Evolutionary conservation across 2,888 invertebrate genomes (phyloP), one percentile per base, ranked within the genome.

Genomic region (Malacosoma neustria): DNA sequence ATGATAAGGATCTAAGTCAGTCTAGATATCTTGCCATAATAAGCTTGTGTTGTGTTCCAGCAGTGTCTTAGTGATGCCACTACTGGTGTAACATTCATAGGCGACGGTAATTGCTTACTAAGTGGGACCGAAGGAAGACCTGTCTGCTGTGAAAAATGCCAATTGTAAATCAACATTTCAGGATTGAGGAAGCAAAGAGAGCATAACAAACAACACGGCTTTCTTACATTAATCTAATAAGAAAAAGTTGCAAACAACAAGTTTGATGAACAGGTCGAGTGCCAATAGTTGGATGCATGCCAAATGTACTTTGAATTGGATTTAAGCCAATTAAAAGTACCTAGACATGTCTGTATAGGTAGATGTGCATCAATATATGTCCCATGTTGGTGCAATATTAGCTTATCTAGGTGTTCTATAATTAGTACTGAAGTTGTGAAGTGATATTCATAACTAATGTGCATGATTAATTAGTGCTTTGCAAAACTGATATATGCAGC

Each of bases 241-340:
- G 61, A 75, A 81, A 80, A 81, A 76, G 69, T 64, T 67, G 73
- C 61, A 82, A 81, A 82, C 72, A 59, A 81, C 69, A 73, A 70
- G 62, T 79, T 80, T 80, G 77, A 84, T 79, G 76, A 73, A 75
- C 72, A 72, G 69, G 66, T 64, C 70, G 56, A 75, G 74, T 72
- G 76, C 73, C 76, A 66, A 82, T 80, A 68, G 57, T 55, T 85
- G 85, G 85, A 72, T 22, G 1, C 4, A 2, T 55, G 77, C 84
- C 85, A 85, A 69, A 71, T 74, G 77, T 75, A 82, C 75, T 84
- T 81, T 79, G 75, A 74, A 80, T 82, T 84, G 84, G 85, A 85
- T 81, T 80, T 75, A 58, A 72, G 82, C 85, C 85, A 85, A 84
- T 85, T 84, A 85, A 82, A 81, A 80, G 72, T 72, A 74, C 66